These are phyloP conservation scores for Phenganax stokvisi DNA, from an alignment of 92 coral and sea anemone genomes.

Conservation along the genomic window DNA sequence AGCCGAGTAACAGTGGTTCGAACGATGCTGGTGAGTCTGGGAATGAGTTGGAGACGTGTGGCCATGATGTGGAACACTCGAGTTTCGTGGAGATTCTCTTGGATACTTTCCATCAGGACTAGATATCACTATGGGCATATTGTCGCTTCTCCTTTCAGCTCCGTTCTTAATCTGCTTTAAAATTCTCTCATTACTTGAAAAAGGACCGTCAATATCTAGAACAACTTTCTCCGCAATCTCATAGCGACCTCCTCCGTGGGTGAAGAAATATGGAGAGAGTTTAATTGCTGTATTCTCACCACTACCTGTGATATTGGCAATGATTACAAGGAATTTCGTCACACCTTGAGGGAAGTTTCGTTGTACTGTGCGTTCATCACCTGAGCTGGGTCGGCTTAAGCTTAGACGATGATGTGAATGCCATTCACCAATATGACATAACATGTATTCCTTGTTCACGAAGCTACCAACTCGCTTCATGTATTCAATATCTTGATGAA, in stretches of 20 bases:
- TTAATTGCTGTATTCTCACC: not conserved
- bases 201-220: conserved; percentile 10
- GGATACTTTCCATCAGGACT: too few species aligned
- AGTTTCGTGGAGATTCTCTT: not conserved
- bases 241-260: not conserved
- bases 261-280: conserved; percentile 34
- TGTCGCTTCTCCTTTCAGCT: not conserved
- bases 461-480: conserved; percentile 60
- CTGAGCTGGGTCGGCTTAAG: conserved; percentile 62
- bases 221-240: conserved; percentile 11
- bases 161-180: not conserved
- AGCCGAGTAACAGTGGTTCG: not conserved
- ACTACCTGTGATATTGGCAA: conserved; percentile 49
- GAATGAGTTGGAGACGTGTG: not conserved
- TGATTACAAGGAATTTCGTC: conserved; percentile 66
- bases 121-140: too few species aligned
- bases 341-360: conserved; percentile 64
- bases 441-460: conserved; percentile 57
- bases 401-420: conserved; percentile 74
- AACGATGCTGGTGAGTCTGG: not conserved
- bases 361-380: conserved; percentile 60
- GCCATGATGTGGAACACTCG: not conserved
- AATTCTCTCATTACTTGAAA: not conserved
- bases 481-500: conserved; percentile 70
- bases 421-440: conserved; percentile 93